These are phyloP conservation scores for Barypeithes pellucidus DNA, from an alignment of 2,888 invertebrate genomes.

Conservation along the genomic window DNA sequence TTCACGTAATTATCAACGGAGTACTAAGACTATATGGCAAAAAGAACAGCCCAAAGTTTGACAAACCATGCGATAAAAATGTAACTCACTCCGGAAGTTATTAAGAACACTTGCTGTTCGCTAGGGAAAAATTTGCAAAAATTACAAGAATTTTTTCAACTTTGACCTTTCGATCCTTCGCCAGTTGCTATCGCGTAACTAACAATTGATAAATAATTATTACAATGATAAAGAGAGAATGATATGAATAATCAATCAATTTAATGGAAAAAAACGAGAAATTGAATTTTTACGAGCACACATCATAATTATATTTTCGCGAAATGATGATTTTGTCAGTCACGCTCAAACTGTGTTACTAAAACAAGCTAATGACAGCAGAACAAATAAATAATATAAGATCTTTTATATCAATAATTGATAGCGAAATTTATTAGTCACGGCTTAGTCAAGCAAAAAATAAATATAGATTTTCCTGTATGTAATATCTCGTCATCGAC, in stretches of 20 bases:
- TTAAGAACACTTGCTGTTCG: no score
- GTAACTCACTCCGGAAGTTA: no score
- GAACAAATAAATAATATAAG: conserved; percentile 12
- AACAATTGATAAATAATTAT: not conserved
- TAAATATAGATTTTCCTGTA: conserved; percentile 46
- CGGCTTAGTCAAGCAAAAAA: conserved; percentile 46
- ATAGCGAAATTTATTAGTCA: conserved; percentile 42
- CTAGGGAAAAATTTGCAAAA: no score
- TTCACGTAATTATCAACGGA: no score
- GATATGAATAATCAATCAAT: conserved; percentile 9
- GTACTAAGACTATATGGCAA: no score
- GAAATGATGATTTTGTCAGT: conserved; percentile 3
- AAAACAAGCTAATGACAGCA: conserved; percentile 8
- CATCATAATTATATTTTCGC: conserved; percentile 20
- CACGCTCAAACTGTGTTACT: not conserved
- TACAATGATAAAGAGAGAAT: conserved; percentile 1
- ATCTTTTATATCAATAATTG: conserved; percentile 23
- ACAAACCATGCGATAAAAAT: no score
- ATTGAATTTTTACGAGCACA: conserved; percentile 1
- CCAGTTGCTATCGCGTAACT: not conserved
- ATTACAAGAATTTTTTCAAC: conserved; percentile 1
- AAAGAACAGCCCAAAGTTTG: no score
- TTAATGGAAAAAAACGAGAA: conserved; percentile 12
- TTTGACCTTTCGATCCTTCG: not conserved
- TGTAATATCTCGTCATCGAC: conserved; percentile 35